Base-by-base conservation (phyloP, 2,113 vertebrate species). In the Pantherophis guttatus region DNA sequence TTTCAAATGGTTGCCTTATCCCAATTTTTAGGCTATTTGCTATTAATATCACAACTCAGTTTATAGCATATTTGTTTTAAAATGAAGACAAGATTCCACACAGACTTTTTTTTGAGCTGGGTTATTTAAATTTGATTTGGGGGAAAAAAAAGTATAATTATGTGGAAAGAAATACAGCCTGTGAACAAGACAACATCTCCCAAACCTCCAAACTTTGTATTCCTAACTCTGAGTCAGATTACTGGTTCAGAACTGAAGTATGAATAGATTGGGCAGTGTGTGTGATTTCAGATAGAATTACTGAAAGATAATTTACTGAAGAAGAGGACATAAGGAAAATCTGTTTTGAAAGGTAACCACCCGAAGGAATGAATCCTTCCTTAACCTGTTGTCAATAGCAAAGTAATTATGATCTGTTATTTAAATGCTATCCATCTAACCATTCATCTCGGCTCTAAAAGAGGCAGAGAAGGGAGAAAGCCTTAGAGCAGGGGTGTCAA, bases 271-370 rank as follows among this genome's bases (percentile, higher is more conserved):
- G 24, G 23, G 86, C 53, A 52, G 26, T 90, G 23, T 55, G 19
- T 86, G 12, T 85, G 88, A 58, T 81, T 94, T 88, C 59, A 89
- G 2, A 53, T 8, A 89, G 91, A 91, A 92, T 24, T 89, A 59
- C 70, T 26, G 48, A 81, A 50, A 8, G 29, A 26, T 48, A 85
- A 12, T 59, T 87, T 23, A 33, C 12, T 24, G 6, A 5, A 23
- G 53, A 92, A 48, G 5, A 85, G 48, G 91, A 87, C 54, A 70
- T 65, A 87, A 53, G 58, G 33, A 87, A 89, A 62, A 91, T 55
- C 23, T 91, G 39, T 81, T 87, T 11, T 92, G 58, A 92, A 93
- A 87, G 0, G 44, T 93, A 91, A 89, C 13, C 23, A 44, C 48
- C 85, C 55, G 55, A 26, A 29, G 15, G 6, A 95, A 87, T 87